Evolutionary conservation across 2,888 invertebrate genomes (phyloP).

Genomic region (Hirtodrosophila confusa): DNA sequence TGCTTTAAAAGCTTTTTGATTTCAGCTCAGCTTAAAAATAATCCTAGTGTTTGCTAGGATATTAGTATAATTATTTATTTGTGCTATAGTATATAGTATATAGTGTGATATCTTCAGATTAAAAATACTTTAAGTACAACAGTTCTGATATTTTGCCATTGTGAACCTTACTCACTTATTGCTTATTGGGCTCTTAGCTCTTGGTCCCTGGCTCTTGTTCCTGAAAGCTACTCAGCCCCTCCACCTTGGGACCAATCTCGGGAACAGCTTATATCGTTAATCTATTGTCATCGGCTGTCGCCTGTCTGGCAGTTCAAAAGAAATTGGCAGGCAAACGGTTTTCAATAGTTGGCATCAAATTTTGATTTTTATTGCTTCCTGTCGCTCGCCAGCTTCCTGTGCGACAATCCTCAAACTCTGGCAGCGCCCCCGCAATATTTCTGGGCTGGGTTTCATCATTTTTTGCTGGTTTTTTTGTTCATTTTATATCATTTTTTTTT

Average conservation of each 20-base stretch:
- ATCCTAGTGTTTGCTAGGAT: too few species aligned
- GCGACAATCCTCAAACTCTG: slow-evolving; percentile 40
- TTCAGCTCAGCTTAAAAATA: too few species aligned
- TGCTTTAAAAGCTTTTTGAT: too few species aligned
- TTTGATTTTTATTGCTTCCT: slow-evolving; percentile 71
- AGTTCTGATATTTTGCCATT: too few species aligned
- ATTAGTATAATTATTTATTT: too few species aligned
- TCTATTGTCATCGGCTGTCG: slow-evolving; percentile 49
- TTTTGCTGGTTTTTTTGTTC: slow-evolving; percentile 14
- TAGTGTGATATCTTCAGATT: too few species aligned
- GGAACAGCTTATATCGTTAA: slow-evolving; percentile 26
- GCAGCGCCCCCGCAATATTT: slow-evolving; percentile 43
- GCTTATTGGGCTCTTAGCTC: not conserved
- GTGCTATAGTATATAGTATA: too few species aligned
- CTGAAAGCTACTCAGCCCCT: slow-evolving; percentile 20
- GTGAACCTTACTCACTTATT: too few species aligned
- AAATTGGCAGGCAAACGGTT: slow-evolving; percentile 57
- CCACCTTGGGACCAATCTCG: not conserved
- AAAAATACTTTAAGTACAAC: too few species aligned
- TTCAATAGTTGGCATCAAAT: slow-evolving; percentile 64
- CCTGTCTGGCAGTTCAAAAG: slow-evolving; percentile 38
- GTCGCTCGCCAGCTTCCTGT: slow-evolving; percentile 63
- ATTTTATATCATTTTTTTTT: not conserved
- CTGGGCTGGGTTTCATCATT: slow-evolving; percentile 26
- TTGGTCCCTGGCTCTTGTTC: slow-evolving; percentile 1